Percentiles rank a stretch among this genome's conserved stretches.
phyloP scores from a whole-genome alignment of 1,140 invertebrate genomes.

The Brachystomella parvula region DNA sequence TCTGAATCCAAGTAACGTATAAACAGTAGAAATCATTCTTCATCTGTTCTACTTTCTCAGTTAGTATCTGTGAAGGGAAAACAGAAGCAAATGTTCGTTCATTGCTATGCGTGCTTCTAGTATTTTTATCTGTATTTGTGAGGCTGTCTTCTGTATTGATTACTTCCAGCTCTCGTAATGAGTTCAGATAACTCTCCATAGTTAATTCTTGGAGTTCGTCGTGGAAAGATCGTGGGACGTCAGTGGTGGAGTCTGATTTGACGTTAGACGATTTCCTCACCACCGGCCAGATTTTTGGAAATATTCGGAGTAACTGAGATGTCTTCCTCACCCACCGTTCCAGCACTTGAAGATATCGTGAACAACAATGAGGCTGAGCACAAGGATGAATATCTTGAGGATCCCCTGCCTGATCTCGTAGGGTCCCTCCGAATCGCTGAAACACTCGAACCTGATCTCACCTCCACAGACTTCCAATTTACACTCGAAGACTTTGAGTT shows the following conservation, averaged over 20 bases:
- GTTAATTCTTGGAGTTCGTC: neutral
- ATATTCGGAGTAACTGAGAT: neutral
- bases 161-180: neutral
- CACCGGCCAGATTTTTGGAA: neutral
- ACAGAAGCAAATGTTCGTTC: neutral
- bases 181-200: neutral
- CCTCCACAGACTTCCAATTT: conserved; percentile 32
- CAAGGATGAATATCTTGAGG: conserved; percentile 37
- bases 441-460: conserved; percentile 34
- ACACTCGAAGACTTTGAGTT: conserved; percentile 37
- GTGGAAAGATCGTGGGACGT: neutral
- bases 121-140: neutral
- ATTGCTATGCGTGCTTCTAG: neutral
- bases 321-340: neutral
- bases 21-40: neutral
- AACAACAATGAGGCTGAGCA: conserved; percentile 19
- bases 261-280: neutral
- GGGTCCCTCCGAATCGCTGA: conserved; percentile 31
- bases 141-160: neutral
- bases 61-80: neutral
- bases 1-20: no score
- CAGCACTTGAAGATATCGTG: conserved; percentile 6
- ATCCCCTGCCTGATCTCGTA: conserved; percentile 37
- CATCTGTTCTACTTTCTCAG: neutral
- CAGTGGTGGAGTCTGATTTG: neutral